A percentile compares a stretch with the other conserved stretches of the same genome.
These are phyloP conservation scores for Mormyrus iriodes DNA, from an alignment of 2,113 vertebrate genomes.

Conservation along the genomic window DNA sequence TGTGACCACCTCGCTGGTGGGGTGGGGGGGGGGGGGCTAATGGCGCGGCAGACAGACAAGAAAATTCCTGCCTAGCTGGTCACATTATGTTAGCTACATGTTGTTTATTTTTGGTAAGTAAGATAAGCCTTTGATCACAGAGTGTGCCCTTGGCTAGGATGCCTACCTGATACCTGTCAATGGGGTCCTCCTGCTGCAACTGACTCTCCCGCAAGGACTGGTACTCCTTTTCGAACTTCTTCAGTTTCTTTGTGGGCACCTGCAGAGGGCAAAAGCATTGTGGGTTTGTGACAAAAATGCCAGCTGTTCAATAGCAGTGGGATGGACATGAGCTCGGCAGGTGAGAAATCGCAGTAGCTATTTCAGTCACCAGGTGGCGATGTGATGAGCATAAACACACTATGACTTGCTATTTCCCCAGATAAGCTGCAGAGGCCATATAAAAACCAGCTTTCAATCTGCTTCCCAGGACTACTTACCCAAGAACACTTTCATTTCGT, in stretches of 20 bases:
- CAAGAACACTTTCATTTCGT: background rate
- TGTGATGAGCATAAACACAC: background rate
- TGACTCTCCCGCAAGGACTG: constrained; percentile 87
- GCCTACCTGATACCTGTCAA: constrained; percentile 91
- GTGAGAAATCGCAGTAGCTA: background rate
- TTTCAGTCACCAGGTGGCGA: background rate
- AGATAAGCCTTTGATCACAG: background rate
- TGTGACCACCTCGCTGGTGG: background rate
- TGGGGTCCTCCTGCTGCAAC: constrained; percentile 93
- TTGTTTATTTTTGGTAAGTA: background rate
- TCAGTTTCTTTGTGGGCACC: constrained; percentile 97
- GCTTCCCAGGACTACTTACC: background rate
- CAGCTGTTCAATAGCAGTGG: background rate
- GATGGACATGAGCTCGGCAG: background rate
- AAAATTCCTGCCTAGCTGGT: background rate
- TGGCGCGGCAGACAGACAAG: background rate
- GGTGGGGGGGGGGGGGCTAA: background rate
- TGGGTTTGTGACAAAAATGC: background rate
- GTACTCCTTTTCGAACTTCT: constrained; percentile 98
- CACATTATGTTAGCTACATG: background rate
- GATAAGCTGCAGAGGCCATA: background rate
- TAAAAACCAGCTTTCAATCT: background rate
- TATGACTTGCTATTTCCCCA: background rate
- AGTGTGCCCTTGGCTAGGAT: rapidly evolving
- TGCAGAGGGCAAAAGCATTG: constrained; percentile 39